A percentile compares a stretch with the other conserved stretches of the same genome.
Evolutionary conservation across 2,888 invertebrate genomes (phyloP).

Genomic region (Leptodirus hochenwartii): DNA sequence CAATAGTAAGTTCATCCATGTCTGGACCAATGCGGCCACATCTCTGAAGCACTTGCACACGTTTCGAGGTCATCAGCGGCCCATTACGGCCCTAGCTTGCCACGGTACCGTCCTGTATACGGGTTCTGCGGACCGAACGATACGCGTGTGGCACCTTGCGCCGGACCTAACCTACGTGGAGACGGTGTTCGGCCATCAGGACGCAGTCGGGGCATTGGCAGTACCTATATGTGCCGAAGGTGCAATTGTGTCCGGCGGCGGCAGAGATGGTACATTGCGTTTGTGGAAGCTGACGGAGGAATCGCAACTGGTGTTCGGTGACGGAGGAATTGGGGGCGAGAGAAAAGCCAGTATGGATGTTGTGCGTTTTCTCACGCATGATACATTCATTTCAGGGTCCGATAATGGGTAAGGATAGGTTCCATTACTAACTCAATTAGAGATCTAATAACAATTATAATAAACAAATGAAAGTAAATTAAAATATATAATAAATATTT

Average conservation of each 20-base stretch:
- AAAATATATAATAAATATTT: too few relatives aligned
- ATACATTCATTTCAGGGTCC: slow-evolving; percentile 81
- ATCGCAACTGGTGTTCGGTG: slow-evolving; percentile 63
- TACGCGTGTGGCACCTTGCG: slow-evolving; percentile 91
- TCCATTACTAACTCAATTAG: slow-evolving; percentile 2
- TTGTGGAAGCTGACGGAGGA: slow-evolving; percentile 97
- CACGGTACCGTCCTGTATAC: slow-evolving; percentile 80
- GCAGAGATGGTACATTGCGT: slow-evolving; percentile 67
- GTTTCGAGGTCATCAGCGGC: slow-evolving; percentile 60
- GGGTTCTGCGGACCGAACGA: slow-evolving; percentile 55
- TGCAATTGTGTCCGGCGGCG: slow-evolving; percentile 78
- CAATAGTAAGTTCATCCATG: slow-evolving; percentile 1
- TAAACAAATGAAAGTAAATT: too few relatives aligned
- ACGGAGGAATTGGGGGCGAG: slow-evolving; percentile 46
- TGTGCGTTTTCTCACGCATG: slow-evolving; percentile 81
- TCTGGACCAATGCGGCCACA: slow-evolving; percentile 4
- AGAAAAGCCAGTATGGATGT: slow-evolving; percentile 69
- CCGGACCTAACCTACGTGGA: slow-evolving; percentile 96
- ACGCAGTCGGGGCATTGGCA: slow-evolving; percentile 68
- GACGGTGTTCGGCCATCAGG: slow-evolving; percentile 86
- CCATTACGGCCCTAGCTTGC: slow-evolving; percentile 57
- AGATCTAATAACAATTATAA: too few relatives aligned
- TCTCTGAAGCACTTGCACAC: slow-evolving; percentile 58
- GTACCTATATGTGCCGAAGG: slow-evolving; percentile 41
- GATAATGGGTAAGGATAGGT: slow-evolving; percentile 57